phyloP scores from a whole-genome alignment of 2,888 invertebrate genomes.

The Leptodirus hochenwartii region DNA sequence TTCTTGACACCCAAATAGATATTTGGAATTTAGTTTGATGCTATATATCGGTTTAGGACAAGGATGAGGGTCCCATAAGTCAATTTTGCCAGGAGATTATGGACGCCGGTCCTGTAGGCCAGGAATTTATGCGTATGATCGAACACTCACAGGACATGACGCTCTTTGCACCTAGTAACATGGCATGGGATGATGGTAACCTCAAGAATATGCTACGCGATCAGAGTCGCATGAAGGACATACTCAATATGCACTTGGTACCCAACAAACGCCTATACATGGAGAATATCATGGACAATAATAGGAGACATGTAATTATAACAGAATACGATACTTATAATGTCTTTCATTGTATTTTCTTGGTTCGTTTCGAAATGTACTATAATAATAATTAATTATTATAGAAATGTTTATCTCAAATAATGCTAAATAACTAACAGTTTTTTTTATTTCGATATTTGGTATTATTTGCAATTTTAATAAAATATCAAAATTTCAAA shows the following conservation, averaged over 20 bases:
- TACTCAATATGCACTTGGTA: constrained; percentile 68
- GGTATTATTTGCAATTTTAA: no score
- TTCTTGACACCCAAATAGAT: no score
- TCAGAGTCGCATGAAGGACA: constrained; percentile 51
- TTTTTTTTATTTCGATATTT: no score
- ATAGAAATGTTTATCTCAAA: no score
- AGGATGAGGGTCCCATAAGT: constrained; percentile 56
- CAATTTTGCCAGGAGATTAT: constrained; percentile 69
- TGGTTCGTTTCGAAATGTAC: no score
- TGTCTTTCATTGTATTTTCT: no score
- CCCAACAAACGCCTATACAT: constrained; percentile 50
- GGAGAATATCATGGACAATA: constrained; percentile 55
- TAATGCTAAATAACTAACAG: no score
- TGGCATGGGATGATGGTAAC: constrained; percentile 56
- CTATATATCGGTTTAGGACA: constrained; percentile 43
- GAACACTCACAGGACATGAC: constrained; percentile 57
- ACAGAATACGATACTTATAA: constrained; percentile 5
- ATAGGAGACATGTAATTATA: constrained; percentile 43
- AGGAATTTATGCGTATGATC: constrained; percentile 54
- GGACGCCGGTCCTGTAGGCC: constrained; percentile 46
- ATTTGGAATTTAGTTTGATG: no score
- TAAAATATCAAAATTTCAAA: no score
- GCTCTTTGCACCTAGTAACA: constrained; percentile 78
- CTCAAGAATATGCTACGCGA: constrained; percentile 54
- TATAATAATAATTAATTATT: no score